Conservation (phyloP, 1,140 invertebrate genomes). For the Macrotrachela quadricornifera region DNA sequence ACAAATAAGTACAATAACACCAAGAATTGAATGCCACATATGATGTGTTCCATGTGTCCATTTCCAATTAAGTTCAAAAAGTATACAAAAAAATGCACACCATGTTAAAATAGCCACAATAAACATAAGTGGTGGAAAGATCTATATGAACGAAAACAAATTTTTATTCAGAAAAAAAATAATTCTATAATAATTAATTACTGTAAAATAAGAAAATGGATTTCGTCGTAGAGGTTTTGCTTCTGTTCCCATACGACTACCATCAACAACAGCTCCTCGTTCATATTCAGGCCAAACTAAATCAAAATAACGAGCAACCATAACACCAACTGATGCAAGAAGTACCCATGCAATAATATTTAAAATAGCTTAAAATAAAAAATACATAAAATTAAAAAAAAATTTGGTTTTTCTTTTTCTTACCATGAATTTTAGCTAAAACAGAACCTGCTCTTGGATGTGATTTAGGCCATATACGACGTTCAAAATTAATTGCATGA, state of each 20-base stretch:
- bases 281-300: slow-evolving; percentile 3
- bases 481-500: no score
- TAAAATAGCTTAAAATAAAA: slow-evolving; percentile 2
- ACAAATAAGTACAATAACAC: slow-evolving; percentile 3
- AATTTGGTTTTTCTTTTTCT: no score
- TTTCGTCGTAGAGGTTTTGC: no score
- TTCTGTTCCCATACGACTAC: neutral
- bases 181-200: neutral
- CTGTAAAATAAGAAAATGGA: no score
- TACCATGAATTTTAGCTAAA: no score
- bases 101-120: slow-evolving; percentile 4
- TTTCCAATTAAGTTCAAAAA: slow-evolving; percentile 4
- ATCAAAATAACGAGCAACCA: slow-evolving; percentile 6
- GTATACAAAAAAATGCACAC: neutral
- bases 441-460: no score
- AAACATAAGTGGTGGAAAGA: slow-evolving; percentile 1
- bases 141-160: neutral
- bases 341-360: slow-evolving; percentile 9
- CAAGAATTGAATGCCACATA: slow-evolving; percentile 5
- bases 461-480: no score
- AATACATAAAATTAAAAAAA: neutral
- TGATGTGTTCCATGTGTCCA: slow-evolving; percentile 1
- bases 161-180: neutral
- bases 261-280: neutral
- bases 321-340: slow-evolving; percentile 1